These are phyloP conservation scores for Syngnathus typhle DNA, from an alignment of 2,113 vertebrate species.

Conservation along the genomic window DNA sequence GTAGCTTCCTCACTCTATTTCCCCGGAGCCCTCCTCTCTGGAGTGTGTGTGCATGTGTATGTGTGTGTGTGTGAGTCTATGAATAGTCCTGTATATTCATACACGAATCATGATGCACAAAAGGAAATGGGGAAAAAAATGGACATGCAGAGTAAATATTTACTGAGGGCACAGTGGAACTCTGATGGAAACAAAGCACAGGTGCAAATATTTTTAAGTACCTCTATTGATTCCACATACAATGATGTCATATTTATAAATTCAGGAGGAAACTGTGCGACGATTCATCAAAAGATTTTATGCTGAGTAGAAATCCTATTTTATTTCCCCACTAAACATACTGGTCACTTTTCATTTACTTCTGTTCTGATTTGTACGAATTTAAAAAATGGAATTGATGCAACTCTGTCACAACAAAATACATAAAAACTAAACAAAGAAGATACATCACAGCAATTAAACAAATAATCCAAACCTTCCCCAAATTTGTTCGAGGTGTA, in stretches of 20 bases:
- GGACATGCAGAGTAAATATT: constrained; percentile 14
- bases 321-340: background rate
- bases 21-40: constrained; percentile 65
- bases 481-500: background rate
- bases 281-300: background rate
- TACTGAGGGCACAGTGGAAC: constrained; percentile 7
- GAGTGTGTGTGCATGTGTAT: constrained; percentile 42
- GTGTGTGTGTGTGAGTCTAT: constrained; percentile 27
- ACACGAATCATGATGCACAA: constrained; percentile 28
- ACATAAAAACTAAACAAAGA: background rate
- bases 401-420: background rate
- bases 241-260: background rate
- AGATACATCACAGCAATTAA: background rate
- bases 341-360: background rate
- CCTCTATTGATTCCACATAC: background rate
- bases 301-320: background rate
- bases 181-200: constrained; percentile 7
- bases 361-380: background rate
- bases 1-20: constrained; percentile 79
- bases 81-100: constrained; percentile 34
- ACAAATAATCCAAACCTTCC: background rate
- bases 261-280: background rate
- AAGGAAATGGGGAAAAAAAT: constrained; percentile 20
- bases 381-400: background rate
- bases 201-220: constrained; percentile 21